phyloP scores from a whole-genome alignment of 2,797 vertebrate genomes.

The Sebastes trivittatus region DNA sequence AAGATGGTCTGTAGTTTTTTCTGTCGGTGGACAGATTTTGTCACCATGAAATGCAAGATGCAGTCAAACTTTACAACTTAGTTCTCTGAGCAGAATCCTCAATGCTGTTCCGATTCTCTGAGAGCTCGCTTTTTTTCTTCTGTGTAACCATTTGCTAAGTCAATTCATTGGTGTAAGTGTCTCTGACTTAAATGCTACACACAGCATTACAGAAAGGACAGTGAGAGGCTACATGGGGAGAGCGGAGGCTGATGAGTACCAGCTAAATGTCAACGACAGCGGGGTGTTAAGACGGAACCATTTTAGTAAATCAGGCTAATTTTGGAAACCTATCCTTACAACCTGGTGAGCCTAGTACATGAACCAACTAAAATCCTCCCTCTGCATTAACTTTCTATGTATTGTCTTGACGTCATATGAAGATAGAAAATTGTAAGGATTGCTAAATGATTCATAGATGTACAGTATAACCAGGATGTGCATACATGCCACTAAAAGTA shows the following conservation, averaged over 20 bases:
- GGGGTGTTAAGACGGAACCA: not conserved
- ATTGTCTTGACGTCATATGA: too few relatives aligned
- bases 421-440: not conserved
- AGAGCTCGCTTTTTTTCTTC: not conserved
- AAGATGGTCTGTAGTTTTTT: not conserved
- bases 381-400: fast-evolving
- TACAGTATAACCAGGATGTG: not conserved
- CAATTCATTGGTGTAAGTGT: not conserved
- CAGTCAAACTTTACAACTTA: not conserved
- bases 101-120: not conserved
- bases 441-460: not conserved
- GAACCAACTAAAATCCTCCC: not conserved
- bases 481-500: not conserved
- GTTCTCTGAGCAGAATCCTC: not conserved
- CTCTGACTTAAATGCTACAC: not conserved
- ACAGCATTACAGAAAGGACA: not conserved
- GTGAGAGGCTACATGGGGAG: not conserved
- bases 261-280: not conserved
- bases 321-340: not conserved
- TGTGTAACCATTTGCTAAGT: not conserved
- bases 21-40: not conserved
- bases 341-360: not conserved
- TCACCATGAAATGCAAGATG: not conserved
- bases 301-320: not conserved
- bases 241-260: not conserved